Evolutionary conservation across 1,140 invertebrate genomes (phyloP).

Genomic region (Diabrotica undecimpunctata): DNA sequence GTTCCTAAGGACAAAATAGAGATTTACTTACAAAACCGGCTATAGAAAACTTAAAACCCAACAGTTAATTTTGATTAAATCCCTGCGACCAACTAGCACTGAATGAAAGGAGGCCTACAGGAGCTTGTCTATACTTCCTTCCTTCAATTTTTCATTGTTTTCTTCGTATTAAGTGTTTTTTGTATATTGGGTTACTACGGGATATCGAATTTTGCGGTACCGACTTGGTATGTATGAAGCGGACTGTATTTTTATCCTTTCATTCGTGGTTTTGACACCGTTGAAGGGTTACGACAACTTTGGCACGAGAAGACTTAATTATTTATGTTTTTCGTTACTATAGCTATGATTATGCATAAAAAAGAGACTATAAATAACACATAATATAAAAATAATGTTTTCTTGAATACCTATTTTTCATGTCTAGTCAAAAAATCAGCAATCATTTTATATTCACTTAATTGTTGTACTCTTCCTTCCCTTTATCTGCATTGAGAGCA

Average conservation of each 20-base stretch:
- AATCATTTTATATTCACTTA: no score
- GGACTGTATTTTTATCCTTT: neutral
- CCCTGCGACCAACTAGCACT: neutral
- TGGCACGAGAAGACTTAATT: no score
- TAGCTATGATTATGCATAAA: no score
- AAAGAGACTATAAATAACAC: no score
- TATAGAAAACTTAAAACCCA: slow-evolving; percentile 32
- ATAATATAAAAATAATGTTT: no score
- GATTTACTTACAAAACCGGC: slow-evolving; percentile 33
- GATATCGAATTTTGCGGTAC: slow-evolving; percentile 21
- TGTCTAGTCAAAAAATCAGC: no score
- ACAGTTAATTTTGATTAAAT: slow-evolving; percentile 26
- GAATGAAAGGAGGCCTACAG: neutral
- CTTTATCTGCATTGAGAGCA: no score
- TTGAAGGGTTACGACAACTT: no score
- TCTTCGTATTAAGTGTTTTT: slow-evolving; percentile 19
- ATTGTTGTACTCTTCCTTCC: no score
- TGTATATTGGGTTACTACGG: slow-evolving; percentile 18
- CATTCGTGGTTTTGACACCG: neutral
- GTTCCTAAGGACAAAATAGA: slow-evolving; percentile 36
- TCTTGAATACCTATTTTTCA: no score
- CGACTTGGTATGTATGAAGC: neutral
- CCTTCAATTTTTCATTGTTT: slow-evolving; percentile 20
- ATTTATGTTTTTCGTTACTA: no score
- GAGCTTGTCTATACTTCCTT: slow-evolving; percentile 17